Base-by-base conservation (phyloP, 2,797 vertebrate genomes). In the Smutsia temminckii region DNA sequence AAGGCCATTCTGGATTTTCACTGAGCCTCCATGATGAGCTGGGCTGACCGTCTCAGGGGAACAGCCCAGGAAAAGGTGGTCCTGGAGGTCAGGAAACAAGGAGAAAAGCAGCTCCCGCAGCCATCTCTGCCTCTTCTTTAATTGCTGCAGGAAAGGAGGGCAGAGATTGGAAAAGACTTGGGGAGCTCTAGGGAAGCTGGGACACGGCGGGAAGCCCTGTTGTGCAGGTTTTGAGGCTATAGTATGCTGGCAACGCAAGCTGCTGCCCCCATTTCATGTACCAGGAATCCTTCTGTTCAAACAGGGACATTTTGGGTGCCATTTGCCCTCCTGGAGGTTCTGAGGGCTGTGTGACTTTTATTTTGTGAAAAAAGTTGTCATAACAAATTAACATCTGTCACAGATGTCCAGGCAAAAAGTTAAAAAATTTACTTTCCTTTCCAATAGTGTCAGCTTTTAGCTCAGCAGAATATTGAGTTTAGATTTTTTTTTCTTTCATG, bases 1-100 rank as follows among this genome's bases (percentile, higher is more conserved):
- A 86, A 95, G 93, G 88, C 79, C 66, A 96, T 74, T 32, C 25
- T 74, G 68, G 34, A 46, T 85, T 94, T 93, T 63, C 2, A 10
- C 5, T 40, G 49, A 79, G 85, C 51, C 37, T 81, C 68, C 23
- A 3, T 5, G 10, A 71, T n/a, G 46, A 69, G 71, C n/a, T 21
- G 87, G 13, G 34, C 12, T 63, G 85, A 42, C 12, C 5, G 11
- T 32, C 37, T 23, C 8, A 85, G 53, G 61, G 66, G 80, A 59
- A 75, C n/a, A 59, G n/a, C 34, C 25, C 11, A 29, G 74, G 61
- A 59, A 81, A 49, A 75, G 17, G 10, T 27, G 40, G 61, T 59
- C 7, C 7, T 1, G 4, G 79, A 34, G 27, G 29, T 74, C 0
- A 1, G 75, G n/a, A 71, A 40, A 25, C 17, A 23, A 74, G 34